Percentiles rank a stretch among this genome's conserved stretches.
These are phyloP conservation scores for Brachylomia viminalis DNA, from an alignment of 2,888 invertebrate species.

Conservation along the genomic window DNA sequence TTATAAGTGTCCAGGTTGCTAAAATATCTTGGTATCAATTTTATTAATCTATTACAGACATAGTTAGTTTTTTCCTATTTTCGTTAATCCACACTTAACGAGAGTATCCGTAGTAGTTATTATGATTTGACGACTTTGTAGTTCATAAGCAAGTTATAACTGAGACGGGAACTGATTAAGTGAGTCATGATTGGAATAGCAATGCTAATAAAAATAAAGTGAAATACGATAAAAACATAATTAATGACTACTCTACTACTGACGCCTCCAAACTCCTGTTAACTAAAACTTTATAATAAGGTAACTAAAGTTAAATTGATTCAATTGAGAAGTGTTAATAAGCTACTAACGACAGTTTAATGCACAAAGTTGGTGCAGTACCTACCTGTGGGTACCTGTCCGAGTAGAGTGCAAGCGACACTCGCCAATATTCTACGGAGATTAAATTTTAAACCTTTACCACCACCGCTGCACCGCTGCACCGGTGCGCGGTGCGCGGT, in stretches of 20 bases:
- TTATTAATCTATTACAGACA: no score
- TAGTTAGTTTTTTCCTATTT: background rate
- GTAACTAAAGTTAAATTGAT: constrained; percentile 19
- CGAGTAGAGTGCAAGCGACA: constrained; percentile 7
- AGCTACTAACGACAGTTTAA: constrained; percentile 44
- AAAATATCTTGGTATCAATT: background rate
- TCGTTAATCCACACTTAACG: no score
- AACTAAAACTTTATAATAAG: constrained; percentile 7
- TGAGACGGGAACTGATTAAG: no score
- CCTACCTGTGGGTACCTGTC: background rate
- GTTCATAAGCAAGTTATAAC: background rate
- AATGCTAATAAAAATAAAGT: no score
- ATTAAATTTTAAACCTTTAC: constrained; percentile 27
- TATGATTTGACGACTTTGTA: background rate
- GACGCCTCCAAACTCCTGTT: background rate
- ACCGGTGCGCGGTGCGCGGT: no score
- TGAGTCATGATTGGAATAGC: no score
- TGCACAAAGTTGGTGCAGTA: constrained; percentile 46
- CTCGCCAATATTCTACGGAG: constrained; percentile 21
- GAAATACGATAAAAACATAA: no score
- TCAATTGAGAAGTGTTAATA: constrained; percentile 39
- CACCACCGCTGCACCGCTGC: no score
- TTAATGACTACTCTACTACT: no score
- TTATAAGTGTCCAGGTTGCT: background rate
- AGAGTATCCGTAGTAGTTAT: no score